Base-by-base conservation (phyloP, 2,888 invertebrate species). In the Chironomus tentans region DNA sequence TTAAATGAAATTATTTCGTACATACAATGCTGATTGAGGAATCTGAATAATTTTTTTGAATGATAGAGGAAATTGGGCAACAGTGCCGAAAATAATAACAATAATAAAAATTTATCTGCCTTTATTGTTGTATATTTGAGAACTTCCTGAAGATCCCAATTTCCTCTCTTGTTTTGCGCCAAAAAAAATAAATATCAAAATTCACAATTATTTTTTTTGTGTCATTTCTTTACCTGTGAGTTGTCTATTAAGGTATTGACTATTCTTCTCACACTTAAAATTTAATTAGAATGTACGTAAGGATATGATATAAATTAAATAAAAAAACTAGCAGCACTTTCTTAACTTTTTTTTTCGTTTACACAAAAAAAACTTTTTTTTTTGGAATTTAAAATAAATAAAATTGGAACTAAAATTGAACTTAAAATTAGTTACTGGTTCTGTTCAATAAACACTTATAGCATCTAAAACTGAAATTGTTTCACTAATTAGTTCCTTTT, bases 1-100 rank as follows among this genome's bases (percentile, higher is more conserved):
- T 68, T 68, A 68, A 68, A 68, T 28, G 15, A 38, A 38, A 38
- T 38, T 38, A 38, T 38, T 7, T 38, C 10, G 38, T 10, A 10
- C 38, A 38, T 28, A 4, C 38, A 38, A 10, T 38, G 38, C 2
- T 56, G 56, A 15, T 56, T 56, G 56, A 56, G 18, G 56, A 56
- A 56, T 56, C 15, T 56, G 18, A 56, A 56, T 56, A 56, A 56
- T 56, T 68, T 24, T 24, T 50, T 15, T 56, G 18, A 56, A 56
- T 56, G 18, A 56, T 56, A 28, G 56, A 56, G 56, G 65, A 65
- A 65, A 65, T 65, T 65, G 65, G 65, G 65, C 65, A 65, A 65
- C 65, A 65, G 21, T 21, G 65, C 65, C 24, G 24, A 65, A 65
- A 15, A 38, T 38, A 38, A 38, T 38, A 38, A 38, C 10, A 38